Base-by-base conservation (phyloP, 2,888 invertebrate species). In the Orchesellides sinensis region DNA sequence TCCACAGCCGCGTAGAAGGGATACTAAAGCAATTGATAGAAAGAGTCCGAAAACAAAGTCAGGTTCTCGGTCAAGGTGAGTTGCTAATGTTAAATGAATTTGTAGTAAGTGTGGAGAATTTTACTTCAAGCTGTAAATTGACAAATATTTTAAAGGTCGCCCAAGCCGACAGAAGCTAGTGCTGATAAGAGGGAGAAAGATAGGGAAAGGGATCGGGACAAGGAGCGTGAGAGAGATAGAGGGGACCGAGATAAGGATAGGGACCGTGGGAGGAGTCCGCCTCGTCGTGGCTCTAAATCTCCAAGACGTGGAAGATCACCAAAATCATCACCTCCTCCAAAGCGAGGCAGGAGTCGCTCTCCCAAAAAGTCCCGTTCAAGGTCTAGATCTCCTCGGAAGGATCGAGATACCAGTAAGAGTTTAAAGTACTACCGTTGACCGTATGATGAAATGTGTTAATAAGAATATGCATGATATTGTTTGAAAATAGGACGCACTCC, bases 311-410 rank as follows among this genome's bases (percentile, higher is more conserved):
- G 73, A 4, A 69, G 83, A 35, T 86, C 85, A n/a, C 86, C 84
- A 52, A 85, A 84, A 65, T 40, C 56, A 35, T 84, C 84, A 12
- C 82, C 83, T 0, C 59, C 79, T 29, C 66, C 82, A 23, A 84
- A 69, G 68, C 40, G 74, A 59, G 83, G 52, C 10, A 27, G 35
- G 19, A 73, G 72, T 74, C 79, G 88, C 29, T 92, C 93, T 25
- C 93, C 93, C 84, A 93, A 70, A 63, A 73, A 79, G 32, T 61
- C 73, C 25, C 78, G 84, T 3, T 88, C 89, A 23, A 79, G 88
- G 29, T 88, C 88, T 23, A 59, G 86, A 23, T 87, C 87, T n/a
- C 87, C 87, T 1, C 69, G 85, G 25, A 85, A 84, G 52, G 81
- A 83, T 17, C 54, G 79, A 49, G 75, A 75, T 0, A 0, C 78